Conservation (phyloP, 1,140 invertebrate species). For the Pogonognathellus flavescens region DNA sequence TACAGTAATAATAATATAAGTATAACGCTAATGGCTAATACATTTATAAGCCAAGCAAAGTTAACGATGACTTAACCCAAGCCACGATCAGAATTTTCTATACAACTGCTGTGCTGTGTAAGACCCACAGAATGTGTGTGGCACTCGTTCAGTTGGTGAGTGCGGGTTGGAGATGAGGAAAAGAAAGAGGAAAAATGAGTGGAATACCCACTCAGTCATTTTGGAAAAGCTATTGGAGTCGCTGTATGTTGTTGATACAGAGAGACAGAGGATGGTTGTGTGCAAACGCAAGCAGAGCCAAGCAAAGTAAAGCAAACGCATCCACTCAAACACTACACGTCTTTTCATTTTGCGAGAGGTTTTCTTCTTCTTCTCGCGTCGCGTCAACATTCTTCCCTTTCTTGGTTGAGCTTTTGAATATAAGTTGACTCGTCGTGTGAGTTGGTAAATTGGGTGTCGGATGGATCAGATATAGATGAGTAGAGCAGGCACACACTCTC, state of each 20-base stretch:
- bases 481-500: background rate
- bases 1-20: background rate
- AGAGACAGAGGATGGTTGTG: background rate
- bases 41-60: background rate
- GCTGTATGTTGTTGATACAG: background rate
- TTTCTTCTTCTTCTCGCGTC: background rate
- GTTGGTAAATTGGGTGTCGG: conserved; percentile 26
- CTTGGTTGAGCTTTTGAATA: background rate
- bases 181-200: background rate
- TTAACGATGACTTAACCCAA: background rate
- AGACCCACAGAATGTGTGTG: too few relatives aligned
- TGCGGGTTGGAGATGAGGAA: background rate
- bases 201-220: background rate
- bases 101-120: too few relatives aligned
- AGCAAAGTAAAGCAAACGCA: background rate
- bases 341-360: conserved; percentile 8
- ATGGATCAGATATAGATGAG: conserved; percentile 46
- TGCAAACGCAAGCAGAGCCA: background rate
- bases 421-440: conserved; percentile 7
- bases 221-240: background rate
- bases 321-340: conserved; percentile 28
- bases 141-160: background rate
- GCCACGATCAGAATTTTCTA: too few relatives aligned
- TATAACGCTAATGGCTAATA: background rate
- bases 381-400: background rate